Conservation (phyloP, 2,113 vertebrate species). For the Neomonachus schauinslandi region DNA sequence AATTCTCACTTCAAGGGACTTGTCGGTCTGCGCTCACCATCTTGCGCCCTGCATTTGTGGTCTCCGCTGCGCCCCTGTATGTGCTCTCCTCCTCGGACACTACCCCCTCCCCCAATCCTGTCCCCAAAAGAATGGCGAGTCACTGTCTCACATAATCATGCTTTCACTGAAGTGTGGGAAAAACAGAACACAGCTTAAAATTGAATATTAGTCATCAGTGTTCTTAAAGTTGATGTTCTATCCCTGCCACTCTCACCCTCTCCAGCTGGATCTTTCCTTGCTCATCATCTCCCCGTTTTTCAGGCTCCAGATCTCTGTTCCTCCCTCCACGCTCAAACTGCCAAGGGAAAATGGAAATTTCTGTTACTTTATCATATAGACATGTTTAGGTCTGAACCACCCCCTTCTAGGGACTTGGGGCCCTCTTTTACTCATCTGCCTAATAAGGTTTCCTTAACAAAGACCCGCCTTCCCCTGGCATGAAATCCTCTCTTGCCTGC, state of each 20-base stretch:
- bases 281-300: background rate
- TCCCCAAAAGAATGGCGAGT: background rate
- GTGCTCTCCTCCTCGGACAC: fast-evolving
- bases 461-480: background rate
- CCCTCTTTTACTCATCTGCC: background rate
- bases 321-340: background rate
- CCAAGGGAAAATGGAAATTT: background rate
- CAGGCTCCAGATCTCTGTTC: background rate
- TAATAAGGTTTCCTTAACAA: background rate
- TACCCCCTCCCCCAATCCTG: background rate
- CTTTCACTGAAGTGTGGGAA: background rate
- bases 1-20: background rate
- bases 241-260: background rate
- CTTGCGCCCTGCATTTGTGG: background rate
- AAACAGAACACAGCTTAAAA: background rate
- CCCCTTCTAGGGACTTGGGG: background rate
- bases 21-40: background rate
- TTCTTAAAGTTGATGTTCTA: background rate
- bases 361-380: background rate
- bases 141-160: background rate
- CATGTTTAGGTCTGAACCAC: background rate
- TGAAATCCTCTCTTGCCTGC: background rate
- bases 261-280: background rate
- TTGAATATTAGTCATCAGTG: background rate
- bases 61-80: background rate